Evolutionary conservation across 2,797 vertebrate genomes (phyloP).

Genomic region (Scomberomorus guttatus): DNA sequence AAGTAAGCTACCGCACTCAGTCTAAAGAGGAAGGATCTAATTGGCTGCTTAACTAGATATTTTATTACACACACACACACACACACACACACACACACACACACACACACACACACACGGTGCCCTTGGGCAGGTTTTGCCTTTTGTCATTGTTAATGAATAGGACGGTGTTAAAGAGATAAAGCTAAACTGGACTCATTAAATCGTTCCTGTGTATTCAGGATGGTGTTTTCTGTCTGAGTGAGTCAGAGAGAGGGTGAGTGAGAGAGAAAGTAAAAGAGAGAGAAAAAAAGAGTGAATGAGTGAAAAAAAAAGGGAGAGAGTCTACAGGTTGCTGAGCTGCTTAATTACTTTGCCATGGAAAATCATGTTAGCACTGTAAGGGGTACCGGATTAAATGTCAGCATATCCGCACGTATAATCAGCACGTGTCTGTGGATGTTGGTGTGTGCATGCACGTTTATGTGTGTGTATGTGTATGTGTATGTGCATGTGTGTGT

Average conservation of each 20-base stretch:
- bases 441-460: constrained; percentile 18
- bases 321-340: constrained; percentile 67
- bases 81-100: constrained; percentile 16
- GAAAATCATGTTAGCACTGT: constrained; percentile 72
- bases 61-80: constrained; percentile 47
- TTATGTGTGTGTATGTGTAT: constrained; percentile 6
- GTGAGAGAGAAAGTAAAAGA: constrained; percentile 10
- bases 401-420: constrained; percentile 60
- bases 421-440: constrained; percentile 28
- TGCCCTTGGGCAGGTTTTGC: constrained; percentile 45
- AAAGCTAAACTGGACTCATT: constrained; percentile 68
- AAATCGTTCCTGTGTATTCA: constrained; percentile 38
- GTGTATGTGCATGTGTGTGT: constrained; percentile 30
- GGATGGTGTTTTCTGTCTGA: constrained; percentile 37
- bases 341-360: constrained; percentile 76
- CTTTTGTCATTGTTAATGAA: constrained; percentile 72
- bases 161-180: constrained; percentile 60
- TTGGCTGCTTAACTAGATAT: constrained; percentile 65
- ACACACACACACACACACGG: constrained; percentile 2
- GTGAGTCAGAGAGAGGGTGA: constrained; percentile 22
- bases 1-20: constrained; percentile 45
- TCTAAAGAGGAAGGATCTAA: constrained; percentile 62
- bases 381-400: constrained; percentile 72
- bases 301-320: not conserved
- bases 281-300: not conserved